These are phyloP conservation scores for Saccopteryx bilineata DNA, from an alignment of 2,113 vertebrate species.

Conservation along the genomic window DNA sequence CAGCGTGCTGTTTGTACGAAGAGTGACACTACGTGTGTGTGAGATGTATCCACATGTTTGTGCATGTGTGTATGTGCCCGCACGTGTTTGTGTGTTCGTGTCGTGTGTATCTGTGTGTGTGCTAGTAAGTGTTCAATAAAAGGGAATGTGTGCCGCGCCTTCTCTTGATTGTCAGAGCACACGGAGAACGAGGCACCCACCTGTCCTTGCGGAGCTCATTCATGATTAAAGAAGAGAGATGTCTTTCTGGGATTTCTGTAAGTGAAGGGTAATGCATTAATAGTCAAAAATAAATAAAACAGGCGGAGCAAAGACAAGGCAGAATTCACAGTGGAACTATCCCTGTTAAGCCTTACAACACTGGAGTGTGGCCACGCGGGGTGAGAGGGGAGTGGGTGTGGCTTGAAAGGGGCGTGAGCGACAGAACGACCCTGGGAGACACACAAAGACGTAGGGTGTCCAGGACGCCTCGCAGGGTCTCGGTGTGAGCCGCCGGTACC, in stretches of 20 bases:
- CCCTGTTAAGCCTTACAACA: neutral
- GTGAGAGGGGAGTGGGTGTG: rapidly evolving
- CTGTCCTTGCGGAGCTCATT: neutral
- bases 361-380: neutral
- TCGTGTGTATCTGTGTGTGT: neutral
- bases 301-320: constrained; percentile 50
- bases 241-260: constrained; percentile 66
- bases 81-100: neutral
- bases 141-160: neutral
- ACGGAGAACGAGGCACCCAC: neutral
- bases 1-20: neutral
- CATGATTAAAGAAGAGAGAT: constrained; percentile 76
- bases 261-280: constrained; percentile 63
- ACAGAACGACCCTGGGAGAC: neutral
- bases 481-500: neutral
- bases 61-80: too few species aligned
- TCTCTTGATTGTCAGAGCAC: neutral
- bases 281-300: constrained; percentile 73
- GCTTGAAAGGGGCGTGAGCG: neutral
- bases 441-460: neutral
- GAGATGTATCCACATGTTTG: neutral
- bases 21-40: neutral
- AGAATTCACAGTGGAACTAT: neutral
- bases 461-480: neutral
- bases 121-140: neutral